Evolutionary conservation across 2,113 vertebrate species (phyloP), one percentile per base, ranked within the genome.

Genomic region (Sylvilagus bachmani): DNA sequence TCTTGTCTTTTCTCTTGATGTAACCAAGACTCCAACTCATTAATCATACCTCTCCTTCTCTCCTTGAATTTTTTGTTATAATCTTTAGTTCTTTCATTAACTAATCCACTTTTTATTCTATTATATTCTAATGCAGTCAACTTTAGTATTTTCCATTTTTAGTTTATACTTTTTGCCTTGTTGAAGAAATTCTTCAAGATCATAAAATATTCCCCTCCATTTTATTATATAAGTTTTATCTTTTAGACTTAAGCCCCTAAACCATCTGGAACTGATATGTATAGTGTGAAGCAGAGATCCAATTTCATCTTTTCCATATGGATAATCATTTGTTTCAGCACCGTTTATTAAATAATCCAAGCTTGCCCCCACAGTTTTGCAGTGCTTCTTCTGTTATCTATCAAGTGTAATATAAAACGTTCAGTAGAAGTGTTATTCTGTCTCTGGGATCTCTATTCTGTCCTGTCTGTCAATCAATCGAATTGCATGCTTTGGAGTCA

Each of bases 271-370:
- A 94, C 67, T 95, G 33, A 94, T 89, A 27, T 86, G 16, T 82
- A 85, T 19, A 94, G 36, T 86, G 4, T 89, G 21, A 94, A 94
- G 12, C 25, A 91, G 27, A 74, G 66, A 93, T 94, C 66, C 12
- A 83, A 84, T 89, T 96, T 95, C 66, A 66, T 67, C 66, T 94
- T 89, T 95, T 86, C 89, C 66, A 73, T 89, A 89, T 71, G 71
- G 82, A 79, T 84, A 94, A 91, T 75, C 75, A 91, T 91, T 96
- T 96, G 49, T 89, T 96, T 92, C 86, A 94, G 75, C 33, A 75
- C 16, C 73, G n/a, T 55, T 90, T 94, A 71, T 82, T 91, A 95
- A 92, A 75, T 3, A 89, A 31, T 71, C 13, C 31, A 75, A 61
- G 31, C 24, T 90, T 89, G 3, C 25, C 21, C 38, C 44, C 36